These are phyloP conservation scores for Pterocles gutturalis DNA, from an alignment of 2,113 vertebrate genomes.

Conservation along the genomic window DNA sequence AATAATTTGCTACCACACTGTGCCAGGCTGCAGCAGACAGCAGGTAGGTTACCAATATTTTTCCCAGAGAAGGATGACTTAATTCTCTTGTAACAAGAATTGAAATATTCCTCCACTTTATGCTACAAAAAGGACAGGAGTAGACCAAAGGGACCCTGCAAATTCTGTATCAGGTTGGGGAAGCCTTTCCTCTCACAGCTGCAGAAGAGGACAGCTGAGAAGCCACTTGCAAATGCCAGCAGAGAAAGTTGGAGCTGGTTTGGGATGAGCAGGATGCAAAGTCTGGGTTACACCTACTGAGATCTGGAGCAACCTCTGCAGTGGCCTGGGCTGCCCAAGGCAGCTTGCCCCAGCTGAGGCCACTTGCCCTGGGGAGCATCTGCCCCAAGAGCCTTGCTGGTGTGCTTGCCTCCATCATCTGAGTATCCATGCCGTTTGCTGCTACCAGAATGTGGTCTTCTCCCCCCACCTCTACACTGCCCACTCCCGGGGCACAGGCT, in stretches of 20 bases:
- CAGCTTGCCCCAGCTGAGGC: background rate
- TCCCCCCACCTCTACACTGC: background rate
- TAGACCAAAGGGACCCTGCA: background rate
- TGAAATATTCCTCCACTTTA: background rate
- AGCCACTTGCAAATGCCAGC: background rate
- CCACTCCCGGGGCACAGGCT: background rate
- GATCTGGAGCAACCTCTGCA: background rate
- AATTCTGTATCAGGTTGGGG: background rate
- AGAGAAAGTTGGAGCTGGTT: background rate
- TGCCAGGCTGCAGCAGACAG: background rate
- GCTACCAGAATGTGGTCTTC: background rate
- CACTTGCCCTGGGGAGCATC: background rate
- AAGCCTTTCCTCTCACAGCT: background rate
- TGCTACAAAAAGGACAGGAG: background rate
- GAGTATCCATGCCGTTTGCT: accelerated
- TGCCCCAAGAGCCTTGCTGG: background rate
- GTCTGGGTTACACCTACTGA: background rate
- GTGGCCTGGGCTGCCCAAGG: background rate
- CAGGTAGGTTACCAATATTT: background rate
- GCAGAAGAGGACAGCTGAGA: background rate
- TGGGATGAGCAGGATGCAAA: background rate
- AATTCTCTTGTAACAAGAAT: background rate
- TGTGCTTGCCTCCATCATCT: accelerated
- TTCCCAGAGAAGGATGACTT: background rate
- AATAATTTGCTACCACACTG: background rate